Percentiles rank a stretch among this genome's conserved stretches.
phyloP scores from a whole-genome alignment of 2,797 vertebrate genomes.

The Prionace glauca region DNA sequence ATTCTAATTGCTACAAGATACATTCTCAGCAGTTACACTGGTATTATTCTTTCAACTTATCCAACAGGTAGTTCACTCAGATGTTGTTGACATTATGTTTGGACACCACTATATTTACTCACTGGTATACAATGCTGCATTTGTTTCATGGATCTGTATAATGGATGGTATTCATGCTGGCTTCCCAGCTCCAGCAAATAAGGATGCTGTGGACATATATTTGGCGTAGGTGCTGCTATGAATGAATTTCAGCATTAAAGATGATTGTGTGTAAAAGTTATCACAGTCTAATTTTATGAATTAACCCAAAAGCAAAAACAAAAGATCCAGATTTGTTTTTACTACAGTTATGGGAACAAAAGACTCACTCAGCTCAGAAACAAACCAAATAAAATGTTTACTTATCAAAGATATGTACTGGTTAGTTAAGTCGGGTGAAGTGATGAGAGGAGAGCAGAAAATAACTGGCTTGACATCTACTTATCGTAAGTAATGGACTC shows the following conservation, averaged over 20 bases:
- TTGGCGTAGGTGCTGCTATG: too few species aligned
- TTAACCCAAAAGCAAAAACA: neutral
- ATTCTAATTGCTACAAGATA: neutral
- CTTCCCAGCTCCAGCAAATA: neutral
- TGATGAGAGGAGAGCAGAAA: neutral
- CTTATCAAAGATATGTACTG: neutral
- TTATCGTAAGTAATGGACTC: neutral
- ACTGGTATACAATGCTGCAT: neutral
- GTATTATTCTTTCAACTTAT: neutral
- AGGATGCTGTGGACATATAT: too few species aligned
- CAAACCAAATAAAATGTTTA: neutral
- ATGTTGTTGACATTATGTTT: neutral
- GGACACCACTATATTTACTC: neutral
- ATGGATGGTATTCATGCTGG: neutral
- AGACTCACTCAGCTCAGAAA: neutral
- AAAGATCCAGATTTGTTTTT: neutral
- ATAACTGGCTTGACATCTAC: neutral
- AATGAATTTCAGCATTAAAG: neutral
- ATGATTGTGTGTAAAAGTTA: neutral
- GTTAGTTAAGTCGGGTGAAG: neutral
- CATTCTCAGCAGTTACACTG: neutral
- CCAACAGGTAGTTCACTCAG: neutral
- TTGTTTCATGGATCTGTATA: neutral
- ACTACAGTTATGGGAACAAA: neutral
- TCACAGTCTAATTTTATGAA: neutral